Percentiles rank a stretch among this genome's conserved stretches.
Conservation (phyloP, 2,888 invertebrate genomes). For the Agriopis aurantiaria region DNA sequence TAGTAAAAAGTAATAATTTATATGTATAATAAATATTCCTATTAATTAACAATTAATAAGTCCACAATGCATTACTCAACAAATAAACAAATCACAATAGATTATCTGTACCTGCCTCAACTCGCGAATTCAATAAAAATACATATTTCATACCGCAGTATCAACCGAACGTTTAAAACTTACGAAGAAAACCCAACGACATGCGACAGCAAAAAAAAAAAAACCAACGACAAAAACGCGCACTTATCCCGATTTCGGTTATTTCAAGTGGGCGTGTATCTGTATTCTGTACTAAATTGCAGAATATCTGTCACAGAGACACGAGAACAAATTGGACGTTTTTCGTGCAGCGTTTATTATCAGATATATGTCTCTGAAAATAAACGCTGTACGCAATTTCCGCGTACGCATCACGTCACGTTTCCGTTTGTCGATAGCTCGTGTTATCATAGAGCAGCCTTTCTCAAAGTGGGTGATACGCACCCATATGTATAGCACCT, state of each 20-base stretch:
- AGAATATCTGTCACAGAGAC: slow-evolving; percentile 21
- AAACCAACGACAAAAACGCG: background rate
- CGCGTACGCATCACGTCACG: slow-evolving; percentile 24
- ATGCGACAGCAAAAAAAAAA: background rate
- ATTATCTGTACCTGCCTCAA: too few relatives aligned
- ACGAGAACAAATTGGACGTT: slow-evolving; percentile 36
- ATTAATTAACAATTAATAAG: too few relatives aligned
- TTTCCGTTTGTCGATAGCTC: slow-evolving; percentile 27
- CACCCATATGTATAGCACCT: background rate
- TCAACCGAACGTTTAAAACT: too few relatives aligned
- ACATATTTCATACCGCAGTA: too few relatives aligned
- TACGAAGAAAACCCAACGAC: too few relatives aligned
- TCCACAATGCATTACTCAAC: too few relatives aligned
- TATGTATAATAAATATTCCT: too few relatives aligned
- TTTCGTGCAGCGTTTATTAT: too few relatives aligned
- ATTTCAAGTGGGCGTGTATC: slow-evolving; percentile 5
- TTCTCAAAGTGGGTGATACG: slow-evolving; percentile 1
- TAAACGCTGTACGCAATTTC: slow-evolving; percentile 31
- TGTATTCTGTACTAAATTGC: slow-evolving; percentile 28
- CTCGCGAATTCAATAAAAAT: too few relatives aligned
- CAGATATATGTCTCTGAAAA: slow-evolving; percentile 24
- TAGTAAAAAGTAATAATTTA: too few relatives aligned
- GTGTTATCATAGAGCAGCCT: slow-evolving; percentile 17
- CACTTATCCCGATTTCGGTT: slow-evolving; percentile 9
- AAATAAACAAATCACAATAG: too few relatives aligned